These are phyloP conservation scores for Carcharodon carcharias DNA, from an alignment of 2,797 vertebrate species.

Conservation along the genomic window DNA sequence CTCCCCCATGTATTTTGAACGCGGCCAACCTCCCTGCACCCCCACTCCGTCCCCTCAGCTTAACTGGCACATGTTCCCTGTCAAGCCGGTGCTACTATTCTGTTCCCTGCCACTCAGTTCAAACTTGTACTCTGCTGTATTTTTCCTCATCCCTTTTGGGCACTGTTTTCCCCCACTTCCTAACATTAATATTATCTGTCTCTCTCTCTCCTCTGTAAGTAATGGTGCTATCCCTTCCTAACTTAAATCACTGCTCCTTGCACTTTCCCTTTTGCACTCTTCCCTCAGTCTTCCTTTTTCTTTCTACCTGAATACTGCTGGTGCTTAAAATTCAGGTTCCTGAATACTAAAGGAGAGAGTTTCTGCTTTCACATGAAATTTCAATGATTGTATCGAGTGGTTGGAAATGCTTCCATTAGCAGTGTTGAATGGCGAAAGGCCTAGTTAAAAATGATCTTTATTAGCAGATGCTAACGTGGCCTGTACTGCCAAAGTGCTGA, in stretches of 20 bases:
- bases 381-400: not conserved
- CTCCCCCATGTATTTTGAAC: no score
- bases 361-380: not conserved
- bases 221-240: not conserved
- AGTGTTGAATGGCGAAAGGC: not conserved
- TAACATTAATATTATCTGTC: no score
- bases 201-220: no score
- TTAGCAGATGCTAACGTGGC: not conserved
- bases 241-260: no score
- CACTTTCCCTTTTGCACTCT: no score
- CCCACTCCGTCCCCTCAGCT: not conserved
- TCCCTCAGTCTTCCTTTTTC: no score
- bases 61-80: not conserved
- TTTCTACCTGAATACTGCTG: not conserved
- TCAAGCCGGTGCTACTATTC: not conserved
- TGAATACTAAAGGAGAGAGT: not conserved
- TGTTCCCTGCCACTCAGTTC: not conserved
- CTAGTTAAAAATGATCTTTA: not conserved
- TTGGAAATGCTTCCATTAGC: not conserved
- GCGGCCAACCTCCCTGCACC: not conserved
- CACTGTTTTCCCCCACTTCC: not conserved
- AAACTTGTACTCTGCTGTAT: not conserved
- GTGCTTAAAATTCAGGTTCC: not conserved
- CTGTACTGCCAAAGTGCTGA: not conserved
- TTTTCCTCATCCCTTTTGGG: not conserved